Conservation (phyloP, 1,140 invertebrate species). For the Aphis gossypii region DNA sequence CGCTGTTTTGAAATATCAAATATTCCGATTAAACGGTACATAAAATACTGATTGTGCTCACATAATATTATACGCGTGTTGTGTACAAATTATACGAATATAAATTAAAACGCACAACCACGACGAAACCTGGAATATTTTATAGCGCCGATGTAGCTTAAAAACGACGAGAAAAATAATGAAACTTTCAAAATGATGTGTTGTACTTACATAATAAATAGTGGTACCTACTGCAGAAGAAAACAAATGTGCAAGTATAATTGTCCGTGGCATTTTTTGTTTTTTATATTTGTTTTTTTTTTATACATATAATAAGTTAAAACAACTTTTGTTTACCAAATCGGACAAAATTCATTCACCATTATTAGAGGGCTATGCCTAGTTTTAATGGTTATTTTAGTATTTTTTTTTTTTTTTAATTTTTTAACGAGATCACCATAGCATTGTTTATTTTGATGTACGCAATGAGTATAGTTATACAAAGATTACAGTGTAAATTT, state of each 20-base stretch:
- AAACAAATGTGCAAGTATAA: not conserved
- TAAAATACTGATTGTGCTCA: not conserved
- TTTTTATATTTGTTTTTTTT: not conserved
- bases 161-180: not conserved
- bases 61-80: not conserved
- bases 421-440: no score
- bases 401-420: no score
- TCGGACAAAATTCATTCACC: no score
- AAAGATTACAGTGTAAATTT: not conserved
- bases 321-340: no score
- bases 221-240: not conserved
- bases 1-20: not conserved
- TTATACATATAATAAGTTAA: no score
- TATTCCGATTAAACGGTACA: slow-evolving; percentile 9
- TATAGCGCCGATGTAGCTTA: not conserved
- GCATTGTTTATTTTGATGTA: no score
- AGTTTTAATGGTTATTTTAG: no score
- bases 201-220: not conserved
- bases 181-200: not conserved
- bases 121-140: not conserved
- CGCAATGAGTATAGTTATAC: no score
- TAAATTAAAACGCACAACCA: not conserved
- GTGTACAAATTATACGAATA: not conserved
- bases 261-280: not conserved
- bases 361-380: no score